A percentile compares a stretch with the other conserved stretches of the same genome.
Conservation (phyloP, 2,797 vertebrate genomes). For the Geotrypetes seraphini region DNA sequence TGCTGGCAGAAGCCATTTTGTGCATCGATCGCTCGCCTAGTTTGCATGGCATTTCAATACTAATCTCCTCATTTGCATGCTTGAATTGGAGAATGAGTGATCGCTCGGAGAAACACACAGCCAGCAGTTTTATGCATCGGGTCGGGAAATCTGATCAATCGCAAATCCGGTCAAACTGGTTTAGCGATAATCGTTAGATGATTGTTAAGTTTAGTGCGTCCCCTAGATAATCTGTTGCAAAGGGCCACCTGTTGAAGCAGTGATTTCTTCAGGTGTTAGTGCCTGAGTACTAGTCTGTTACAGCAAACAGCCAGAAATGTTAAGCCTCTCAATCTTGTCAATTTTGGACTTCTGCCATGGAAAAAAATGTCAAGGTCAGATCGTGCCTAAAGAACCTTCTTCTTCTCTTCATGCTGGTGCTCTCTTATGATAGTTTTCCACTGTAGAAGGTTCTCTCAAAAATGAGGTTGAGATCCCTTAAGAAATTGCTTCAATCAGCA, state of each 20-base stretch:
- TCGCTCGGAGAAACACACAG: no score
- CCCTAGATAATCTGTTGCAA: conserved; percentile 1
- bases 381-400: conserved; percentile 59
- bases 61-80: no score
- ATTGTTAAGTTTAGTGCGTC: no score
- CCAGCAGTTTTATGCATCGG: no score
- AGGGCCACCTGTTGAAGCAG: not conserved
- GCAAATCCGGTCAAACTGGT: no score
- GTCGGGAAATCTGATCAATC: no score
- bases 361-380: conserved; percentile 62
- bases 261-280: conserved; percentile 4
- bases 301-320: conserved; percentile 25
- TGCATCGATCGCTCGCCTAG: no score
- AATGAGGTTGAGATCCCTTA: conserved; percentile 76
- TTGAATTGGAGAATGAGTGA: no score
- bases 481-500: conserved; percentile 82
- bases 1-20: no score
- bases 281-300: not conserved
- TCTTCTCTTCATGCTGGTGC: conserved; percentile 41
- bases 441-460: conserved; percentile 64
- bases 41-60: no score
- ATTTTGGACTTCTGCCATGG: conserved; percentile 39
- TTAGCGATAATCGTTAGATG: no score
- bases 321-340: conserved; percentile 19
- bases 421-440: conserved; percentile 65